Conservation (phyloP, 2,888 invertebrate genomes). For the Palloptera scutellata region DNA sequence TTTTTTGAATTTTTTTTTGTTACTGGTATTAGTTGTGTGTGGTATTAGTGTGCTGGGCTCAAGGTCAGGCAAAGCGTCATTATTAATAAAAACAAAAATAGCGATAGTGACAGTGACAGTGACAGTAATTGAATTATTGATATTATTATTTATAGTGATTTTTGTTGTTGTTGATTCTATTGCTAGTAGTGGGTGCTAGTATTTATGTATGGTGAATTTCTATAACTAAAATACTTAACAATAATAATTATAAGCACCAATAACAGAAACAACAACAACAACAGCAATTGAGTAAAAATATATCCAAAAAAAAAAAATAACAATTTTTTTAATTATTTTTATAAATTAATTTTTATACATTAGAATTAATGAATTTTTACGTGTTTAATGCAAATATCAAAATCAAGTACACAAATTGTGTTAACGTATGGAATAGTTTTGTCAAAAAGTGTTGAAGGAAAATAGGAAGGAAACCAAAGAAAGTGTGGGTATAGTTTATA, state of each 20-base stretch:
- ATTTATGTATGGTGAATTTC: no score
- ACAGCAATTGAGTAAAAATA: background rate
- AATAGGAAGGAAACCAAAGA: no score
- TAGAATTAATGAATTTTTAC: no score
- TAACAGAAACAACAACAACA: slow-evolving; percentile 14
- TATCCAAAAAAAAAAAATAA: slow-evolving; percentile 8
- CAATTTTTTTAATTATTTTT: slow-evolving; percentile 2
- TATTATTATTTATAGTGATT: background rate
- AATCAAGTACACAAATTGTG: slow-evolving; percentile 51
- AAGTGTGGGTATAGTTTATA: no score
- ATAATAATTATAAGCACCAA: background rate
- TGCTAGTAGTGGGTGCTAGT: no score
- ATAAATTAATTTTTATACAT: slow-evolving; percentile 10
- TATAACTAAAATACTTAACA: no score
- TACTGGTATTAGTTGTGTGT: background rate
- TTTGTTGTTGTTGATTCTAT: no score
- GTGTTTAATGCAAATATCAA: slow-evolving; percentile 40
- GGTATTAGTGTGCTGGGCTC: slow-evolving; percentile 37
- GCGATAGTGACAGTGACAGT: slow-evolving; percentile 26
- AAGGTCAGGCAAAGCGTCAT: slow-evolving; percentile 54
- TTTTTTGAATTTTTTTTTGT: background rate
- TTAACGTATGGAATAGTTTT: no score
- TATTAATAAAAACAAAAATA: slow-evolving; percentile 45
- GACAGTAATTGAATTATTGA: background rate
- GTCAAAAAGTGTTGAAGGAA: no score